These are phyloP conservation scores for Pseudotriccus pelzelni DNA, from an alignment of 2,797 vertebrate species.

Conservation along the genomic window DNA sequence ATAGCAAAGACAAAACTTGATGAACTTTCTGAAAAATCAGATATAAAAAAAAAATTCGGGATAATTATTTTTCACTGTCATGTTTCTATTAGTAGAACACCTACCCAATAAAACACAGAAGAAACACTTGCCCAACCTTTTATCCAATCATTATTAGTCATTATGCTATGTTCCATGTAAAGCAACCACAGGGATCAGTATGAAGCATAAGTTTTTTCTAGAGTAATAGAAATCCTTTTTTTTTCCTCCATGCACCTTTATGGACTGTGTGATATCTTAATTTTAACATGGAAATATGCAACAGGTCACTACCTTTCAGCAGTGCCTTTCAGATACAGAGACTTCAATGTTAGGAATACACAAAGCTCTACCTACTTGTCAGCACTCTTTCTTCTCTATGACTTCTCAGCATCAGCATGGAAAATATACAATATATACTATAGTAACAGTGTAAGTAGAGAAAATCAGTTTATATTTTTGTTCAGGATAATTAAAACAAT, in stretches of 20 bases:
- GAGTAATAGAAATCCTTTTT: neutral
- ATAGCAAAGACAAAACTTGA: neutral
- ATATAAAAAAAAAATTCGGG: neutral
- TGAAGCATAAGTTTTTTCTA: neutral
- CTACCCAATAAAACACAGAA: neutral
- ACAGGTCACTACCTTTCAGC: neutral
- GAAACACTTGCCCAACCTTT: neutral
- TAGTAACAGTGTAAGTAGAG: neutral
- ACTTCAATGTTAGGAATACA: neutral
- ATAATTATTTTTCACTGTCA: neutral
- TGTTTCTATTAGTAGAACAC: neutral
- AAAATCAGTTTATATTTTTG: neutral
- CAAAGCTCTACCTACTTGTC: neutral
- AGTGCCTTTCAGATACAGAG: neutral
- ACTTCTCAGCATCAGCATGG: neutral
- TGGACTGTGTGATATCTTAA: neutral
- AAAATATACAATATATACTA: neutral
- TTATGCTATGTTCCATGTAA: neutral
- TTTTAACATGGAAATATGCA: neutral
- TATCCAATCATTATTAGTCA: neutral
- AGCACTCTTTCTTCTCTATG: neutral
- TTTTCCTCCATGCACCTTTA: neutral
- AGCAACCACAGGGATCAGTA: neutral
- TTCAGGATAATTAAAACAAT: slow-evolving; percentile 21
- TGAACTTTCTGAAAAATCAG: slow-evolving; percentile 8